Base-by-base conservation (phyloP, 1,140 invertebrate genomes). In the Tetragonula clypearis region DNA sequence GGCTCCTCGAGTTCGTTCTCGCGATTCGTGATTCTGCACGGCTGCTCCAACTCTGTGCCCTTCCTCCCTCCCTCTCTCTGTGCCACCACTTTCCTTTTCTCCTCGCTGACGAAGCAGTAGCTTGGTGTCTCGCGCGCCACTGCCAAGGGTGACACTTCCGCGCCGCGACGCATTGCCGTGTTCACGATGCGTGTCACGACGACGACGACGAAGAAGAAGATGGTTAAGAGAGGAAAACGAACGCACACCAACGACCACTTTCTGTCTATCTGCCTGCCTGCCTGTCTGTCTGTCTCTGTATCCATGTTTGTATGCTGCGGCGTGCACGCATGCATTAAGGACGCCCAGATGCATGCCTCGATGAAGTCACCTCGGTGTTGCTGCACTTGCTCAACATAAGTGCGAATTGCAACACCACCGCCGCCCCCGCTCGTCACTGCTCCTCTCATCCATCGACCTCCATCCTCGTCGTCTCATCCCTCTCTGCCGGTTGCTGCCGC, bases 391-490 rank as follows among this genome's bases (percentile, higher is more conserved):
- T 90, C 89, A 91, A 92, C 91, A 92, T 93, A 94, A 95, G 94
- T 95, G 94, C 93, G 93, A 94, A 94, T 93, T 93, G 92, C 92
- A 91, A 94, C 93, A 93, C 93, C 86, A 92, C 92, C 86, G 85
- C 84, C 78, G 79, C 87, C 82, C 73, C 58, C 72, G 66, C 15
- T 56, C 79, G 49, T 56, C 53, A 23, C 78, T 41, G 41, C 35
- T 5, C 30, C 21, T 69, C 68, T 71, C 35, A 14, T 41, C 41
- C 49, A 19, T 49, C 23, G 23, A 8, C 15, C 41, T 19, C 17
- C 41, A 41, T 21, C 30, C 1, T 19, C 68, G 41, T 49, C 49
- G 41, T 49, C 49, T 11, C 71, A 14, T n/a, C 21, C 41, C 41
- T 6, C 69, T 2, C 69, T 23, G 21, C 49, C 41, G 41, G 41